These are phyloP conservation scores for Glyptemys insculpta DNA, from an alignment of 2,797 vertebrate species.

Conservation along the genomic window DNA sequence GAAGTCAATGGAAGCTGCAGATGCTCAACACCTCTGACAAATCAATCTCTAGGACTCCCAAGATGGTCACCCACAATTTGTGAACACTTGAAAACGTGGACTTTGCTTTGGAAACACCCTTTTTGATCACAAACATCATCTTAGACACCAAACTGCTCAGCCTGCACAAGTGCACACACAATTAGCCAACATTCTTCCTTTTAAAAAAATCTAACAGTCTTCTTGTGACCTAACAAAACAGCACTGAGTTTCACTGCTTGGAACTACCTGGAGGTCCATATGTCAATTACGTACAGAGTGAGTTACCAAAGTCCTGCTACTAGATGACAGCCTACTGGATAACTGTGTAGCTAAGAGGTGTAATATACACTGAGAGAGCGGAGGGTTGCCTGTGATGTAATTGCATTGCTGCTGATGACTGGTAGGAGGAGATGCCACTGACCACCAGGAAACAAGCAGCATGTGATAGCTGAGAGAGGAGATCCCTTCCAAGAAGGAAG, in stretches of 20 bases:
- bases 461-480: background rate
- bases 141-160: background rate
- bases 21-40: background rate
- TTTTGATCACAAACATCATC: background rate
- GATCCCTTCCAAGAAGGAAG: background rate
- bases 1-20: background rate
- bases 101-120: background rate
- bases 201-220: background rate
- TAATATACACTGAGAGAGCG: rapidly evolving
- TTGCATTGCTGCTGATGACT: background rate
- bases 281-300: background rate
- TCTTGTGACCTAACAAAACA: background rate
- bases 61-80: background rate
- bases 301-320: background rate
- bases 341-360: rapidly evolving
- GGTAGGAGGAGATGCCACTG: background rate
- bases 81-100: background rate
- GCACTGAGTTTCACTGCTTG: background rate
- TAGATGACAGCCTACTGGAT: background rate
- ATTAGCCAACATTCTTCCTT: too few relatives aligned
- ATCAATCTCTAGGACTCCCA: background rate
- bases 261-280: background rate
- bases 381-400: background rate
- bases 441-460: background rate
- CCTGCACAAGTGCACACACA: background rate